phyloP scores from a whole-genome alignment of 2,888 invertebrate genomes.

The Notodonta ziczac region DNA sequence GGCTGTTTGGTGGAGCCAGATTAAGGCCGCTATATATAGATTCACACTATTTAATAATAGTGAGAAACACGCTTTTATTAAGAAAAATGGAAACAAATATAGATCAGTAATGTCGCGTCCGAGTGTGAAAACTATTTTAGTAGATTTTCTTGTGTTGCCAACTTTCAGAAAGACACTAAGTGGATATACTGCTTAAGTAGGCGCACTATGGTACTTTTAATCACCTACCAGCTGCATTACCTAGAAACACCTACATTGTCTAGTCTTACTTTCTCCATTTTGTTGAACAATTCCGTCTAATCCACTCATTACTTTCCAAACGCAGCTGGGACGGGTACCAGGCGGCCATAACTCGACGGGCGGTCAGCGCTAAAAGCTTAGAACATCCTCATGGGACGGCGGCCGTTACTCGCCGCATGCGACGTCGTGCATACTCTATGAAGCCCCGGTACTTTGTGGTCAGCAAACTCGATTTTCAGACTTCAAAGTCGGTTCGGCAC shows the following conservation, averaged over 20 bases:
- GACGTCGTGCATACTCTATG: conserved; percentile 74
- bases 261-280: conserved; percentile 24
- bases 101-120: no score
- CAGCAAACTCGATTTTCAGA: conserved; percentile 80
- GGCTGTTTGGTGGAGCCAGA: no score
- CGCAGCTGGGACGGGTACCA: conserved; percentile 49
- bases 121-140: no score
- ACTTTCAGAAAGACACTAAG: no score
- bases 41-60: no score
- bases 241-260: neutral
- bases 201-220: neutral
- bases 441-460: conserved; percentile 64
- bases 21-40: no score
- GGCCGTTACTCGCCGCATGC: conserved; percentile 46
- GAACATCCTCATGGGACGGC: conserved; percentile 55
- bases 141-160: no score
- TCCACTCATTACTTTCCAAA: conserved; percentile 37
- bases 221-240: neutral
- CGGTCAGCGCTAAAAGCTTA: conserved; percentile 68
- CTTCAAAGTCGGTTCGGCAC: conserved; percentile 73
- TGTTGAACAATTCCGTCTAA: conserved; percentile 40
- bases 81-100: no score
- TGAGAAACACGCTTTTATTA: no score
- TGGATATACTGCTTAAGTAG: no score
- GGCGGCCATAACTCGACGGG: conserved; percentile 57